Conservation (phyloP, 2,797 vertebrate genomes). For the Ataeniobius toweri region DNA sequence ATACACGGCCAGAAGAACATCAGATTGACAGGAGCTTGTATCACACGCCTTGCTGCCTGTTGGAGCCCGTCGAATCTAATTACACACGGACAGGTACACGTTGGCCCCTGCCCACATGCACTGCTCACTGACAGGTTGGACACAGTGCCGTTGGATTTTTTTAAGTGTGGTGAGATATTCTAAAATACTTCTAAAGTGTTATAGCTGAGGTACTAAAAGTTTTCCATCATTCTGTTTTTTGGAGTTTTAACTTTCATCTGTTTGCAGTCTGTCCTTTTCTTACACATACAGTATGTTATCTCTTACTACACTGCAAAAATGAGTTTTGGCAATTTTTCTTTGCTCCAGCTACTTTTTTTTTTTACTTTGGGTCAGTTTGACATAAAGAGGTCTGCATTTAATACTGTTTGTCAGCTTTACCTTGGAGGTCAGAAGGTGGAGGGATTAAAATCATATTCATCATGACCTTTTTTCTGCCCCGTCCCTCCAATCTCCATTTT, state of each 20-base stretch:
- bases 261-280: background rate
- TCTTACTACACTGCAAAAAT: background rate
- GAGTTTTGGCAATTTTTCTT: too few relatives aligned
- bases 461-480: too few relatives aligned
- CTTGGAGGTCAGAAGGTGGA: too few relatives aligned
- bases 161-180: conserved; percentile 4
- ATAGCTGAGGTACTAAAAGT: background rate
- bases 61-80: conserved; percentile 78
- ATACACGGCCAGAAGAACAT: conserved; percentile 76
- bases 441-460: too few relatives aligned
- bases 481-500: too few relatives aligned
- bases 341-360: too few relatives aligned
- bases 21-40: conserved; percentile 74
- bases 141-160: conserved; percentile 23
- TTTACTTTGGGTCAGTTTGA: background rate
- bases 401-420: too few relatives aligned
- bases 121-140: conserved; percentile 45
- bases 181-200: conserved; percentile 8
- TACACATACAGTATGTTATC: background rate
- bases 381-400: too few relatives aligned
- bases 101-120: conserved; percentile 30
- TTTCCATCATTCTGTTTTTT: background rate
- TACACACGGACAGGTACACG: conserved; percentile 68
- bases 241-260: background rate
- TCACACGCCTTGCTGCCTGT: conserved; percentile 47